Base-by-base conservation (phyloP, 2,797 vertebrate species). In the Silurus lanzhouensis region DNA sequence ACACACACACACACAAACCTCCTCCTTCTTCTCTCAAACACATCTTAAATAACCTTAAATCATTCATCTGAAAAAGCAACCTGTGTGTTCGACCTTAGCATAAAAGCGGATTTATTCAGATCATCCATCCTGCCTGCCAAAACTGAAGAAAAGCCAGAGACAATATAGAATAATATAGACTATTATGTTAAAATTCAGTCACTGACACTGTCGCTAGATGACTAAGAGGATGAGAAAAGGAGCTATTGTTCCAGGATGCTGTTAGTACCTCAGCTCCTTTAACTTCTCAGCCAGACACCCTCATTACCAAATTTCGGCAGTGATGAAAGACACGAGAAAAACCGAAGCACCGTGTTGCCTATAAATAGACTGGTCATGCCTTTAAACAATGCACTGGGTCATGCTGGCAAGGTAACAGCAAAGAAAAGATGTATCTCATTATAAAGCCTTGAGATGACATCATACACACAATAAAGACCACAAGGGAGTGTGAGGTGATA, bases 291-390 rank as follows among this genome's bases (percentile, higher is more conserved):
- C 77, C 82, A 84, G 78, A 84, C 63, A 84, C 76, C 57, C 82
- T 87, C 86, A 88, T 89, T 88, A 87, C 58, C 75, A 88, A 57
- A 88, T 86, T 78, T 80, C 68, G 61, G 86, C 79, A 87, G 78
- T 82, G 85, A 85, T 79, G 67, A 86, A 86, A 71, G 72, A 86
- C 76, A 81, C 52, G 75, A 55, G 66, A 84, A 79, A 60, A 63
- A 61, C 66, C 72, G 60, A 83, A 64, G 63, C 76, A 80, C 82
- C 5, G 12, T 48, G 55, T 75, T 61, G 78, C 76, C 82, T 88
- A 88, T 87, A 87, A 85, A 86, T 88, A 87, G 87, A 83, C 61
- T 48, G 27, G 64, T 31, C 82, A 85, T 80, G 61, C 81, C 82
- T 84, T 86, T 83, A 90, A 87, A 87, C 84, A 83, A 80, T 72